A percentile compares a stretch with the other conserved stretches of the same genome.
Conservation (phyloP, 2,113 vertebrate species). For the Hemibagrus wyckioides region DNA sequence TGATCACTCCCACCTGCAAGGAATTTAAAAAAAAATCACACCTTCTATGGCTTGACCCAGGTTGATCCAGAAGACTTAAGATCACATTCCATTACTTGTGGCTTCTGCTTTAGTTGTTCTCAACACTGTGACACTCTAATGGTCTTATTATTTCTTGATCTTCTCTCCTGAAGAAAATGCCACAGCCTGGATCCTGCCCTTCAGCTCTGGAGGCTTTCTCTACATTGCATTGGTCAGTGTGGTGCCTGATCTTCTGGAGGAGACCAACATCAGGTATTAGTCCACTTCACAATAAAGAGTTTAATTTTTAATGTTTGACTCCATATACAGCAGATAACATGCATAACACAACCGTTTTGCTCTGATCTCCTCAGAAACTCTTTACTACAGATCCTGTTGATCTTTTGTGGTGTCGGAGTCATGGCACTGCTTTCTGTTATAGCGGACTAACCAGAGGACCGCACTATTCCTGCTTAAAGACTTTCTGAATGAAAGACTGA, state of each 20-base stretch:
- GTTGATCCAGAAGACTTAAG: neutral
- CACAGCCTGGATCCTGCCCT: slow-evolving; percentile 92
- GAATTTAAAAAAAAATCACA: neutral
- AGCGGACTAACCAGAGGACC: slow-evolving; percentile 70
- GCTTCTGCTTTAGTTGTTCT: neutral
- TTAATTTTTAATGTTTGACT: neutral
- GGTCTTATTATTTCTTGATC: neutral
- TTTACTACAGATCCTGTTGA: slow-evolving; percentile 85
- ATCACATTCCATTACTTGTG: neutral
- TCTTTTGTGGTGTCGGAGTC: slow-evolving; percentile 84
- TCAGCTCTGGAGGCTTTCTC: slow-evolving; percentile 94
- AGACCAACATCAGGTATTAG: slow-evolving; percentile 86
- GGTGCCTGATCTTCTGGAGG: slow-evolving; percentile 91
- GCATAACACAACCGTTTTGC: neutral
- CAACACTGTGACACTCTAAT: neutral
- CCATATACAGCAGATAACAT: neutral
- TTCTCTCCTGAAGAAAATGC: slow-evolving; percentile 71
- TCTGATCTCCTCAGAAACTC: slow-evolving; percentile 77
- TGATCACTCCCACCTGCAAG: neutral
- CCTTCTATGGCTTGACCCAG: neutral
- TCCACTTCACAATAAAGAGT: neutral
- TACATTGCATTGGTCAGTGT: slow-evolving; percentile 97
- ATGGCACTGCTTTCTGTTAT: slow-evolving; percentile 86
- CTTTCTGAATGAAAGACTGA: slow-evolving; percentile 13
- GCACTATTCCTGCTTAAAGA: slow-evolving; percentile 19